Evolutionary conservation across 2,888 invertebrate species (phyloP).

Genomic region (Mellilla xanthometata): DNA sequence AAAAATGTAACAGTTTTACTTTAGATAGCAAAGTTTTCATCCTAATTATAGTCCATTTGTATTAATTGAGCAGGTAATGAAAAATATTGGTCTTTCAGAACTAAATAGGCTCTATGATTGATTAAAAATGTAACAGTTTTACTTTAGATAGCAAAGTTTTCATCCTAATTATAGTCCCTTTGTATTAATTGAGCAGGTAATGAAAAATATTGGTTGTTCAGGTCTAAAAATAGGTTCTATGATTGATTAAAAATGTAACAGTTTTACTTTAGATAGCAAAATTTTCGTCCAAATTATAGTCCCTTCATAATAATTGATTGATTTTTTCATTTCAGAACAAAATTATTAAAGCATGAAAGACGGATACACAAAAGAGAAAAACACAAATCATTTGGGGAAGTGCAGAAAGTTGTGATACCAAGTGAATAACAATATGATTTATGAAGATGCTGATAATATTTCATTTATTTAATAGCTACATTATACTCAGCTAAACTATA

Average conservation of each 20-base stretch:
- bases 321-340: conserved; percentile 24
- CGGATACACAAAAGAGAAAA: conserved; percentile 32
- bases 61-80: conserved; percentile 24
- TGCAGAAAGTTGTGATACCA: conserved; percentile 27
- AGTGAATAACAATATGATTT: conserved; percentile 21
- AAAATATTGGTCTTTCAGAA: too few relatives aligned
- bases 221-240: not conserved
- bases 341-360: conserved; percentile 29
- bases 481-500: too few relatives aligned
- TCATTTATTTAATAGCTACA: not conserved
- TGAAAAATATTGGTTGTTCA: too few relatives aligned
- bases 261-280: too few relatives aligned
- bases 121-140: not conserved
- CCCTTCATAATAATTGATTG: not conserved
- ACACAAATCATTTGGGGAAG: conserved; percentile 28
- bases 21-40: too few relatives aligned
- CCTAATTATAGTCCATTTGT: not conserved
- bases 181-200: conserved; percentile 24
- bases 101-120: not conserved
- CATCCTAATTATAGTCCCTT: not conserved
- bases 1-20: not conserved
- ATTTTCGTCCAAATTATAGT: not conserved
- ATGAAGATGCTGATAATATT: too few relatives aligned
- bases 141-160: too few relatives aligned
- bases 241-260: not conserved